Base-by-base conservation (phyloP, 2,888 invertebrate species). In the Subacronicta megacephala region DNA sequence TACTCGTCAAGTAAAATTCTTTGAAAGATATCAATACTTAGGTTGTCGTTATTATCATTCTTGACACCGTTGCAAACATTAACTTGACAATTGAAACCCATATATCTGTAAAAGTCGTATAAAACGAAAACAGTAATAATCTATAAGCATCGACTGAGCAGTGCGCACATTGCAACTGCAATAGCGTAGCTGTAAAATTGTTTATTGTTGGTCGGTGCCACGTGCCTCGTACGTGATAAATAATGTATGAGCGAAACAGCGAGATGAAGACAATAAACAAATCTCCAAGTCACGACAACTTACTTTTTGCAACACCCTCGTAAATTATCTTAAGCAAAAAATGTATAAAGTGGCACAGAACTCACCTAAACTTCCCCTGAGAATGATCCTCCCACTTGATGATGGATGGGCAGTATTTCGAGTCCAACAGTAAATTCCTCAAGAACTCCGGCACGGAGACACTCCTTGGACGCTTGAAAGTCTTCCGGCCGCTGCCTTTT, bases 311-410 rank as follows among this genome's bases (percentile, higher is more conserved):
- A 69, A 46, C 20, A 55, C 42, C 31, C 20, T 31, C 12, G 29
- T 37, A 56, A 61, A 12, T 37, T 18, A 29, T 29, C 43, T 58
- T 55, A 56, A 46, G 45, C 55, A 54, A 55, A 54, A 56, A 52
- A 47, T 35, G 58, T 54, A 53, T 20, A 56, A 65, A 59, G 49
- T 41, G 41, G 44, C 33, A 36, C 53, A 45, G 45, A 69, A 86
- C 93, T 90, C 73, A 94, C 94, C 94, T 96, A 91, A 98, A 98
- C 74, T 97, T 96, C 7, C 98, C 98, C 72, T 96, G 96, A 26
- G 96, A 95, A 78, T 97, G 96, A 84, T 98, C 96, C 85, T 98
- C 98, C 98, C 98, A 98, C 85, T 97, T 96, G 77, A 98, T 98
- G 68, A 98, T 95, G 45, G 96, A 95, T 0, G 98, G 98, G 82